A percentile compares a stretch with the other conserved stretches of the same genome.
phyloP scores from a whole-genome alignment of 2,797 vertebrate species.

The Vultur gryphus region DNA sequence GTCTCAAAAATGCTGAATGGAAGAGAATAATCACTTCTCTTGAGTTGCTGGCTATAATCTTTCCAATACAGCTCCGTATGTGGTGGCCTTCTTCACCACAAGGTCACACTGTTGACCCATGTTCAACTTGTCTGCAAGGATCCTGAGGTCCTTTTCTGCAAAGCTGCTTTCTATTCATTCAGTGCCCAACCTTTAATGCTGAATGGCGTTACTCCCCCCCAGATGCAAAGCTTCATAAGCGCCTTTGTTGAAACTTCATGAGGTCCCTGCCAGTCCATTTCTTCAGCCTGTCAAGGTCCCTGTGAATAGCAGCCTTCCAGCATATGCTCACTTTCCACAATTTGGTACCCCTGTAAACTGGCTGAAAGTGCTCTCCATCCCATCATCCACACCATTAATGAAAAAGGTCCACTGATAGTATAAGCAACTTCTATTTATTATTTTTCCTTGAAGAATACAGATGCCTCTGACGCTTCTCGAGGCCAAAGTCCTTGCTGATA shows the following conservation, averaged over 20 bases:
- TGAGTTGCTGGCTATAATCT: neutral
- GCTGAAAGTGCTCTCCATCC: neutral
- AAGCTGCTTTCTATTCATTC: neutral
- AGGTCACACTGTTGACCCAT: constrained; percentile 16
- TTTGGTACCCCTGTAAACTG: neutral
- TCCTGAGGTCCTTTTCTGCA: neutral
- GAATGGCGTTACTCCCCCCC: neutral
- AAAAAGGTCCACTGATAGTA: neutral
- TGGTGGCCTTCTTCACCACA: neutral
- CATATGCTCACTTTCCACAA: neutral
- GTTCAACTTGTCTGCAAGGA: constrained; percentile 4
- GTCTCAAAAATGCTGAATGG: neutral
- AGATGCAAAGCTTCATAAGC: neutral
- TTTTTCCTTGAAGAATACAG: neutral
- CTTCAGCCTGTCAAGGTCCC: neutral
- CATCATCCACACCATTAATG: neutral
- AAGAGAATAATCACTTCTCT: neutral
- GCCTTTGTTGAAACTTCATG: neutral
- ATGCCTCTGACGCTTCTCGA: neutral
- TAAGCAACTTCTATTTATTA: neutral
- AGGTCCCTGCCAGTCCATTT: neutral
- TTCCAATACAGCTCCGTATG: neutral
- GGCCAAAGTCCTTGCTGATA: neutral
- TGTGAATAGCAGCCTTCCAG: neutral
- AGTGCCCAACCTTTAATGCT: neutral